Evolutionary conservation across 2,113 vertebrate species (phyloP).

Genomic region (Callaeas wilsoni): DNA sequence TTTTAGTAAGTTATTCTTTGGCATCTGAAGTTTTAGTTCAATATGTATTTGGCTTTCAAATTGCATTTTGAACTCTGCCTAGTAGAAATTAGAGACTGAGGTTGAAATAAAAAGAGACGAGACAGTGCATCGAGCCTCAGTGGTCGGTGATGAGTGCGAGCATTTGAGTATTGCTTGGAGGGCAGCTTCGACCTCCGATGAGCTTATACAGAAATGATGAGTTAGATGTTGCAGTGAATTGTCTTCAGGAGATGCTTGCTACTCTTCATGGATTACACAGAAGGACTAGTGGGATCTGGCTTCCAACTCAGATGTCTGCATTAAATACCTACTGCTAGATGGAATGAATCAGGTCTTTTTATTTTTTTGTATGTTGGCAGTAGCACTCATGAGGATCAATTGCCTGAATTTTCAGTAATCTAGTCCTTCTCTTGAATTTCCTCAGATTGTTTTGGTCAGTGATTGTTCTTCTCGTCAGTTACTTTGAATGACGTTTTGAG

Average conservation of each 20-base stretch:
- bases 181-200: background rate
- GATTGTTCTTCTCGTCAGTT: background rate
- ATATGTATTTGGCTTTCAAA: slow-evolving; percentile 1
- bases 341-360: background rate
- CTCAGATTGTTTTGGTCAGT: background rate
- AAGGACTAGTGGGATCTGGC: background rate
- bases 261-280: background rate
- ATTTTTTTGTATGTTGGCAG: background rate
- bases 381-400: background rate
- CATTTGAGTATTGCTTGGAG: background rate
- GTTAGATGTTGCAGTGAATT: background rate
- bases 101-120: background rate
- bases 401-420: background rate
- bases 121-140: background rate
- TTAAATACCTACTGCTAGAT: background rate
- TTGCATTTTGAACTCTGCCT: background rate
- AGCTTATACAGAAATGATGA: background rate
- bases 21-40: background rate
- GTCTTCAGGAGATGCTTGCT: background rate
- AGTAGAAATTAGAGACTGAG: background rate
- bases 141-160: rapidly evolving
- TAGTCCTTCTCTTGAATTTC: background rate
- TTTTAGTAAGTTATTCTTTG: background rate
- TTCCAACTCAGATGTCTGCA: background rate
- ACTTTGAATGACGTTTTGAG: background rate